Percentiles rank a stretch among this genome's conserved stretches.
These are phyloP conservation scores for Tetrax tetrax DNA, from an alignment of 2,113 vertebrate genomes.

Conservation along the genomic window DNA sequence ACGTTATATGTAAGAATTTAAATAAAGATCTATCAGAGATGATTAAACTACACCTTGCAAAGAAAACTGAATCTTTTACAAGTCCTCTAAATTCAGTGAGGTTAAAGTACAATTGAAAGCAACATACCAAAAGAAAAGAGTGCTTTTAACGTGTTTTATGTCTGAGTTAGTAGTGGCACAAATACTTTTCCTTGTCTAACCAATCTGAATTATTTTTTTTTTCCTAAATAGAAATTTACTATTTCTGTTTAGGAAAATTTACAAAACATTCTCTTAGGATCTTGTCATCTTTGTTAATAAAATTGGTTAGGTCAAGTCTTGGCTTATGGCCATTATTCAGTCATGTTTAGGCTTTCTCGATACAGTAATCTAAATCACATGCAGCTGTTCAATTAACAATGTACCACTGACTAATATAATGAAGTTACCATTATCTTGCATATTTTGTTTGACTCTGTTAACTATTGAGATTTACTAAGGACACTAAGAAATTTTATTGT, in stretches of 20 bases:
- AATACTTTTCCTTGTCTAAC: background rate
- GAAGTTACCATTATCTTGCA: background rate
- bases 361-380: background rate
- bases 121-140: background rate
- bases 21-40: background rate
- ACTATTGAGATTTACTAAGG: background rate
- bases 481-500: background rate
- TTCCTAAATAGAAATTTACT: background rate
- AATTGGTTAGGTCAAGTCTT: background rate
- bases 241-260: background rate
- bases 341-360: background rate
- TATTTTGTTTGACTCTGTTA: background rate
- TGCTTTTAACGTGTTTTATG: background rate
- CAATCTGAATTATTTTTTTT: background rate
- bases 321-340: background rate
- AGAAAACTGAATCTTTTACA: background rate
- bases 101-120: background rate
- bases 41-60: background rate
- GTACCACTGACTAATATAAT: background rate
- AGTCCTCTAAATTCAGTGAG: background rate
- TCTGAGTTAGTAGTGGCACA: background rate
- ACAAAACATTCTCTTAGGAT: background rate
- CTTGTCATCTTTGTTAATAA: background rate
- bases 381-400: background rate
- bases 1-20: background rate